Conservation (phyloP, 2,113 vertebrate species). For the Alethe diademata region DNA sequence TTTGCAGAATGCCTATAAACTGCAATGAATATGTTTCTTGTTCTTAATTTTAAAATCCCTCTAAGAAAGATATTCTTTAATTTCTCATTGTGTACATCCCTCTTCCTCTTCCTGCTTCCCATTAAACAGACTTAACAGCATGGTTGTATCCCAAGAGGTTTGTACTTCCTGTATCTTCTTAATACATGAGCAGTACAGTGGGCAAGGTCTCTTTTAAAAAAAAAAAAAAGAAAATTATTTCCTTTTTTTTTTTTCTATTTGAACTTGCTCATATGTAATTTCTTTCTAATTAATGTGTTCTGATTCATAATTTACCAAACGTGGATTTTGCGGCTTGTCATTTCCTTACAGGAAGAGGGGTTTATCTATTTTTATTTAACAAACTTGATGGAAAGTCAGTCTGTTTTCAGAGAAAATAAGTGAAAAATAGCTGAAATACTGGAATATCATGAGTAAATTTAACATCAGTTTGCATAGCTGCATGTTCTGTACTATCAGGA, state of each 20-base stretch:
- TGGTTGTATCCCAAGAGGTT: background rate
- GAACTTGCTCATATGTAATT: background rate
- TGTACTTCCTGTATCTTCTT: background rate
- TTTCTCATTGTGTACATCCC: background rate
- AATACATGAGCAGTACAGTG: background rate
- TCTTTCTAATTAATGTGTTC: background rate
- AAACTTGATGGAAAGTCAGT: background rate
- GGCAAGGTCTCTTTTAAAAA: background rate
- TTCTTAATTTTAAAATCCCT: background rate
- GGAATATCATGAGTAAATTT: background rate
- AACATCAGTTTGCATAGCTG: background rate
- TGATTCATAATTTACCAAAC: background rate
- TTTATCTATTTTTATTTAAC: background rate
- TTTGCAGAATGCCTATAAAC: background rate
- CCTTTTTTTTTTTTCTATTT: background rate
- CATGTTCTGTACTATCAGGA: background rate
- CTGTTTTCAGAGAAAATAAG: background rate
- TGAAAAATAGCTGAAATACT: background rate
- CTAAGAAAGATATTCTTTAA: background rate
- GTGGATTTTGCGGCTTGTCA: background rate
- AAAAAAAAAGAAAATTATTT: background rate
- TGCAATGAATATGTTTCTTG: background rate
- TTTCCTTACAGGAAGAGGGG: background rate
- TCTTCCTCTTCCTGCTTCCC: background rate
- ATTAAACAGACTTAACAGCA: background rate